These are phyloP conservation scores for Mus spretus DNA, from an alignment of 2,797 vertebrate species.

Conservation along the genomic window DNA sequence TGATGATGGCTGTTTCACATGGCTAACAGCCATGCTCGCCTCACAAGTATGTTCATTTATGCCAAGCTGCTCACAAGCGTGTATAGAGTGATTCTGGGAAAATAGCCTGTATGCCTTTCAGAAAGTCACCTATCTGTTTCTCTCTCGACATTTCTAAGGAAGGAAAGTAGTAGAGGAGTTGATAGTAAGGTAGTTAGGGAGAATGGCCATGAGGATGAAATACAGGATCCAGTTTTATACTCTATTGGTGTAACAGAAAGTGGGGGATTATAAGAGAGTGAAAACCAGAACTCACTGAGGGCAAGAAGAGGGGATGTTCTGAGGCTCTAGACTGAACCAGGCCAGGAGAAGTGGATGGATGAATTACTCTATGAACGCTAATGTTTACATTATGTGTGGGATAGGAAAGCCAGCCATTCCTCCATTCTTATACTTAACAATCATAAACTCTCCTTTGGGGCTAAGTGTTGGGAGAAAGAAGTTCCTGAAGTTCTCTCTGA, in stretches of 20 bases:
- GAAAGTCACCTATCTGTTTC: slow-evolving; percentile 42
- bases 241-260: slow-evolving; percentile 24
- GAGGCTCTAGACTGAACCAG: neutral
- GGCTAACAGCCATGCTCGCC: slow-evolving; percentile 78
- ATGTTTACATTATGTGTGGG: neutral
- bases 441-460: neutral
- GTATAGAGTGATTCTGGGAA: slow-evolving; percentile 66
- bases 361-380: slow-evolving; percentile 32
- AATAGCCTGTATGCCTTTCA: slow-evolving; percentile 68
- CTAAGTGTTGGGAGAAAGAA: neutral
- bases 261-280: neutral
- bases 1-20: slow-evolving; percentile 76
- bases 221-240: neutral
- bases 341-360: neutral
- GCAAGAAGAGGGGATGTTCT: neutral
- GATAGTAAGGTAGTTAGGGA: slow-evolving; percentile 6
- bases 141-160: slow-evolving; percentile 39
- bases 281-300: neutral
- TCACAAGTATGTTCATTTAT: slow-evolving; percentile 79
- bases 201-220: neutral
- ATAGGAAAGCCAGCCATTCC: neutral
- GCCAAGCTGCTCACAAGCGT: slow-evolving; percentile 63
- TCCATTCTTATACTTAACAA: neutral
- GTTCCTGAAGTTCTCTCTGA: neutral
- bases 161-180: slow-evolving; percentile 16